Evolutionary conservation across 2,113 vertebrate genomes (phyloP), one percentile per base, ranked within the genome.

Genomic region (Lagopus leucura): DNA sequence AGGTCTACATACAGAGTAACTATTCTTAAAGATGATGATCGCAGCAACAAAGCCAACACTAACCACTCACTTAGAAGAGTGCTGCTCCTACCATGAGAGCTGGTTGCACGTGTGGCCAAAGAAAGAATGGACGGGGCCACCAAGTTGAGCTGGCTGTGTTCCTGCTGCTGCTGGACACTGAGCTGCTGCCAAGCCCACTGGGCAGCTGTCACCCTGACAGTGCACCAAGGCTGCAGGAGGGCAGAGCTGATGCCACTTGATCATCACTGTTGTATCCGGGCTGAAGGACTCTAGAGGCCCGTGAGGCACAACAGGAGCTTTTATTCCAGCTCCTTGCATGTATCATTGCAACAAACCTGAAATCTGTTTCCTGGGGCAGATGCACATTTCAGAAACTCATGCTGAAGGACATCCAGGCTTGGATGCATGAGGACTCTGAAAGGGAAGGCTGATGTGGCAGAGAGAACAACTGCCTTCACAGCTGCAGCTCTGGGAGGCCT

Each of bases 161-260:
- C 28, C 22, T 38, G 60, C 60, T 5, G 34, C 34, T 27, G 36
- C 36, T 30, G 36, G 36, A 21, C 34, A 22, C 34, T 8, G 13
- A 61, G 58, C 12, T n/a, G 11, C 19, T 25, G 50, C 52, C 24
- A 66, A 43, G 3, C 40, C 48, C 25, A 11, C 69, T 19, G 54
- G 28, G 50, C 10, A 17, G 8, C 54, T 32, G 28, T 10, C 28
- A 30, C 52, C 52, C 52, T 30, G 17, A 17, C 47, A 36, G 18
- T 0, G 0, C 47, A 43, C 32, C 0, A 0, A n/a, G 84, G 0
- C 8, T 14, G 6, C 47, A n/a, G 16, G 52, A 21, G 58, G 50
- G 85, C 40, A 58, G 77, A 50, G 77, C 63, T 22, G 88, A 21
- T 13, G 72, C 38, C 0, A 3, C 75, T 14, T 66, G 85, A 40